These are phyloP conservation scores for Lasiurus borealis DNA, from an alignment of 2,113 vertebrate genomes.

Conservation along the genomic window DNA sequence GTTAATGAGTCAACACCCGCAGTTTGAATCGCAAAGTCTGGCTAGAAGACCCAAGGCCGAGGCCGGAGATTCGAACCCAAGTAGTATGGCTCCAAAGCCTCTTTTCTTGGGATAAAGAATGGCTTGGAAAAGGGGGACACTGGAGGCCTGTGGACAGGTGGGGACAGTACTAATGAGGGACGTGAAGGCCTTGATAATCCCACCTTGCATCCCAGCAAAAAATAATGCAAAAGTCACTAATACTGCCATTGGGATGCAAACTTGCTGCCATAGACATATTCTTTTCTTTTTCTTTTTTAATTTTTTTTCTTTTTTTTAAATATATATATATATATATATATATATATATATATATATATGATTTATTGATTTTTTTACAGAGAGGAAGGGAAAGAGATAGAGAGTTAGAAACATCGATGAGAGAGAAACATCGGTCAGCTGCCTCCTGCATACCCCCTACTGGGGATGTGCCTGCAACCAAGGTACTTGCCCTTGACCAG, in stretches of 20 bases:
- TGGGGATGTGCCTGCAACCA: too few relatives aligned
- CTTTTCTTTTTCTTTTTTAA: background rate
- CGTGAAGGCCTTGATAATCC: background rate
- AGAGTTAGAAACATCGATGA: too few relatives aligned
- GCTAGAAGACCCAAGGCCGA: background rate
- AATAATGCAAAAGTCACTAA: background rate
- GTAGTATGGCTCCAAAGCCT: background rate
- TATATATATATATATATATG: too few relatives aligned
- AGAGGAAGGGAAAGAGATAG: too few relatives aligned
- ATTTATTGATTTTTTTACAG: too few relatives aligned
- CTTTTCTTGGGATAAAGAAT: background rate
- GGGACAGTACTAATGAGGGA: background rate
- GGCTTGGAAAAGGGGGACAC: background rate
- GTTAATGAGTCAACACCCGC: conserved; percentile 60
- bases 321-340: too few relatives aligned
- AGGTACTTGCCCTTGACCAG: too few relatives aligned
- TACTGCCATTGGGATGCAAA: background rate
- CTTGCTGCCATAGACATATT: background rate
- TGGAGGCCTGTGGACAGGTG: background rate
- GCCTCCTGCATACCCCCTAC: too few relatives aligned
- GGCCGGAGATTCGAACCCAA: conserved; percentile 34
- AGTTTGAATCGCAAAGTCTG: conserved; percentile 47
- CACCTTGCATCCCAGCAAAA: background rate
- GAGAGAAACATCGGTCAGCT: too few relatives aligned
- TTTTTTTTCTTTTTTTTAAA: too few relatives aligned